Conservation (phyloP, 2,888 invertebrate species). For the Acrobasis consociella region DNA sequence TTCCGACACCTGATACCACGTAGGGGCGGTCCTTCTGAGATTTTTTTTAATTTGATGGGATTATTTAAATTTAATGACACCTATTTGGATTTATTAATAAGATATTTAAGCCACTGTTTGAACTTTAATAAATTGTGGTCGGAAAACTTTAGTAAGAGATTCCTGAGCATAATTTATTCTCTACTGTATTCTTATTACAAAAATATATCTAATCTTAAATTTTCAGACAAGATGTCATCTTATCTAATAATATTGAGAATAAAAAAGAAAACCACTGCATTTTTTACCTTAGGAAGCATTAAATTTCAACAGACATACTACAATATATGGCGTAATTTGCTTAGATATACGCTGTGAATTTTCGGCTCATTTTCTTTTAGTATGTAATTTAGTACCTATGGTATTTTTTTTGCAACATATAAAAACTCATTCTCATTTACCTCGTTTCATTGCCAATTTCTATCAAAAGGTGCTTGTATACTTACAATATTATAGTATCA, state of each 20-base stretch:
- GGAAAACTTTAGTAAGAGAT: neutral
- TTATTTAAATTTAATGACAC: slow-evolving; percentile 37
- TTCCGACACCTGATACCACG: slow-evolving; percentile 75
- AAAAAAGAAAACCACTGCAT: slow-evolving; percentile 8
- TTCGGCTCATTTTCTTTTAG: neutral
- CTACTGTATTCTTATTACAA: too few species aligned
- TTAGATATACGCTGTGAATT: neutral
- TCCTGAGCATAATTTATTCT: too few species aligned
- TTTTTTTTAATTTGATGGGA: slow-evolving; percentile 48
- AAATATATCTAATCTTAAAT: neutral
- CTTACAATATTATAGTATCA: too few species aligned
- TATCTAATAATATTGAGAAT: neutral
- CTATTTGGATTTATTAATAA: neutral
- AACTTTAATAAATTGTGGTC: neutral
- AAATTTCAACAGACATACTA: neutral
- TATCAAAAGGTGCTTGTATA: too few species aligned
- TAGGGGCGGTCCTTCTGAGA: slow-evolving; percentile 43
- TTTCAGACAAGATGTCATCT: neutral
- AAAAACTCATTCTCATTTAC: too few species aligned
- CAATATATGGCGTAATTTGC: neutral
- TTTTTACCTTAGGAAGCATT: neutral
- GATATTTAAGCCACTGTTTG: neutral
- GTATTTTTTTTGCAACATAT: too few species aligned
- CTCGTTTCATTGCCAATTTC: too few species aligned
- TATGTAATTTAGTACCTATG: neutral